Evolutionary conservation across 1,140 invertebrate species (phyloP).

Genomic region (Copidosoma floridanum): DNA sequence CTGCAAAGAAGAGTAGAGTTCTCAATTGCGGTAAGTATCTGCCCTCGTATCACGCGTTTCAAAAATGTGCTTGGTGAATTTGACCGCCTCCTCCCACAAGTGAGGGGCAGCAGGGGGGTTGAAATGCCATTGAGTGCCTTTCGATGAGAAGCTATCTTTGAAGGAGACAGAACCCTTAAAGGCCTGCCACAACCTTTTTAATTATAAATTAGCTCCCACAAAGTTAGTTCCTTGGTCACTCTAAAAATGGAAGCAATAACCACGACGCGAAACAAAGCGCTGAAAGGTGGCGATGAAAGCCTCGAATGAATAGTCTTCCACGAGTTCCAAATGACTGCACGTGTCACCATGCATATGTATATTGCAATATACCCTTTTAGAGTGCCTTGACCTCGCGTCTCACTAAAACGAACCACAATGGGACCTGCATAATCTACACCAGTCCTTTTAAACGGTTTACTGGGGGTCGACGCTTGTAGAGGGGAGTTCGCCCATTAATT

Average conservation of each 20-base stretch:
- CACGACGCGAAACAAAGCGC: not conserved
- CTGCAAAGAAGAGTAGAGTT: constrained; percentile 34
- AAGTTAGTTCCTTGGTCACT: not conserved
- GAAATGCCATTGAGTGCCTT: not conserved
- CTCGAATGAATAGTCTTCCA: not conserved
- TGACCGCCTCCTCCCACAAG: constrained; percentile 14
- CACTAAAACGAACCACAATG: too few species aligned
- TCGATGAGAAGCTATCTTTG: not conserved
- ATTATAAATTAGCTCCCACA: not conserved
- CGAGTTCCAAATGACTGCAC: not conserved
- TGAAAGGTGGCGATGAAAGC: not conserved
- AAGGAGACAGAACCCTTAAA: not conserved
- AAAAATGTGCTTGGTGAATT: constrained; percentile 32
- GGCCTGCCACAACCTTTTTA: not conserved
- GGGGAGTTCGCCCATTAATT: too few species aligned
- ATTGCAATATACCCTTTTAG: too few species aligned
- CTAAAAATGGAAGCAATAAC: not conserved
- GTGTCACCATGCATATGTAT: not conserved
- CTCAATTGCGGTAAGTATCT: constrained; percentile 28
- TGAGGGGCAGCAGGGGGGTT: not conserved
- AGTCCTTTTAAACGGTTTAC: too few species aligned
- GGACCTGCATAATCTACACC: too few species aligned
- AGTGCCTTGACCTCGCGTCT: too few species aligned
- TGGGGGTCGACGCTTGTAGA: too few species aligned
- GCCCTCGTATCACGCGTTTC: constrained; percentile 15